These are phyloP conservation scores for Petrocephalus sullivani DNA, from an alignment of 2,797 vertebrate genomes.

Conservation along the genomic window DNA sequence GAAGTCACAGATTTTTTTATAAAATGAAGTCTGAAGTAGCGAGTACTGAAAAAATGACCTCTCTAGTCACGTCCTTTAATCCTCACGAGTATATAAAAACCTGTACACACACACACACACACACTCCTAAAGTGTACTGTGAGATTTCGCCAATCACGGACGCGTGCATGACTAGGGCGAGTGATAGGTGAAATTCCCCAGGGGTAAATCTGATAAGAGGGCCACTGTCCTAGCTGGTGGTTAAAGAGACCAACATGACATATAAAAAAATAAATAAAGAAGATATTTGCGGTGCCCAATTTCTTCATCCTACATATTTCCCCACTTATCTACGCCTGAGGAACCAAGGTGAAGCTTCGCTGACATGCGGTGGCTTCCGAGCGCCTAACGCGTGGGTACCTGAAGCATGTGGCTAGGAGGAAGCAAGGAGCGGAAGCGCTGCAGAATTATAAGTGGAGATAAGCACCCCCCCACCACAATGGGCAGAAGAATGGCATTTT, in stretches of 20 bases:
- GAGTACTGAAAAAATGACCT: too few species aligned
- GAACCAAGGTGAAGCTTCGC: not conserved
- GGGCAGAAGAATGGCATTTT: not conserved
- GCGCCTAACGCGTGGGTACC: not conserved
- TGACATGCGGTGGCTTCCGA: not conserved
- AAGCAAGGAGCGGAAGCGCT: not conserved
- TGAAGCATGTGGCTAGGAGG: not conserved
- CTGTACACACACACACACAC: constrained; percentile 8
- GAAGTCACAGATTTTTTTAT: too few species aligned
- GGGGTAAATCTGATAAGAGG: constrained; percentile 11
- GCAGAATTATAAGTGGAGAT: not conserved
- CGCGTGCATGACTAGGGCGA: not conserved
- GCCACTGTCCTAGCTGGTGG: constrained; percentile 26
- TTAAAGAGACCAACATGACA: constrained; percentile 18
- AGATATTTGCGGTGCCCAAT: not conserved
- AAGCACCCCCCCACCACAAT: not conserved
- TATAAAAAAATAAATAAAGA: not conserved
- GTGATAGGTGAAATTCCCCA: constrained; percentile 24
- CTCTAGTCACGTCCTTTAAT: too few species aligned
- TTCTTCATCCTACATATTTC: not conserved
- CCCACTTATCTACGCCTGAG: not conserved
- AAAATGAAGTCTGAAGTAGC: too few species aligned
- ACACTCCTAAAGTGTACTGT: constrained; percentile 20
- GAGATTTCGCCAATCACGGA: constrained; percentile 32
- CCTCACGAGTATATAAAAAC: too few species aligned